Conservation (phyloP, 1,140 invertebrate species). For the Psix sp. region DNA sequence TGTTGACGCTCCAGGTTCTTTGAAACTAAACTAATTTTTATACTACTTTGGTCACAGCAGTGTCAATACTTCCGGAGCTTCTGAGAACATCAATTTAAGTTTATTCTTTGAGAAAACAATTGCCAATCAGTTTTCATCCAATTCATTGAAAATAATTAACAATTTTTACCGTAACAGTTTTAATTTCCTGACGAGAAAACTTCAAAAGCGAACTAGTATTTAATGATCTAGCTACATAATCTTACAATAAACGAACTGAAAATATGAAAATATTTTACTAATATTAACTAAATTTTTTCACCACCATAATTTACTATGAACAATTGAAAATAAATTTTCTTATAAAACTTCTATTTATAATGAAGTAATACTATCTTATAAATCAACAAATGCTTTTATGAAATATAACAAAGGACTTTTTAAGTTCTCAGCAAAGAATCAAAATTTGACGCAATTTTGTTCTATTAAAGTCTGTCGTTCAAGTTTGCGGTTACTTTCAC, state of each 20-base stretch:
- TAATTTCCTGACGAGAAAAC: too few species aligned
- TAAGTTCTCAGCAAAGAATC: constrained; percentile 6
- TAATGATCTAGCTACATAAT: neutral
- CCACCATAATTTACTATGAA: too few species aligned
- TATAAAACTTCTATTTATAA: too few species aligned
- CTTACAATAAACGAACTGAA: neutral
- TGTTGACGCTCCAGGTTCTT: constrained; percentile 27
- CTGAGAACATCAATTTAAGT: constrained; percentile 6
- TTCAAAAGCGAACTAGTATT: neutral
- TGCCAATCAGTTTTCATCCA: constrained; percentile 3
- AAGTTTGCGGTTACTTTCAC: constrained; percentile 51
- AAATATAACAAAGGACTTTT: constrained; percentile 1
- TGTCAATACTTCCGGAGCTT: constrained; percentile 30
- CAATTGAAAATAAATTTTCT: too few species aligned
- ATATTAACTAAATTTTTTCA: too few species aligned
- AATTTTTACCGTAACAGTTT: too few species aligned
- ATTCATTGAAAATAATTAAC: neutral
- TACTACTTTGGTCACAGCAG: constrained; percentile 1
- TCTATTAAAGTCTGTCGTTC: constrained; percentile 34
- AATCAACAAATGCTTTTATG: too few species aligned
- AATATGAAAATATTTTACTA: too few species aligned
- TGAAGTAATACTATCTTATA: too few species aligned
- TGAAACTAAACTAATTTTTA: constrained; percentile 24
- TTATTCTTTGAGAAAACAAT: constrained; percentile 1
- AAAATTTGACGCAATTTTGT: constrained; percentile 29